Evolutionary conservation across 2,113 vertebrate species (phyloP).

Genomic region (Datnioides undecimradiatus): DNA sequence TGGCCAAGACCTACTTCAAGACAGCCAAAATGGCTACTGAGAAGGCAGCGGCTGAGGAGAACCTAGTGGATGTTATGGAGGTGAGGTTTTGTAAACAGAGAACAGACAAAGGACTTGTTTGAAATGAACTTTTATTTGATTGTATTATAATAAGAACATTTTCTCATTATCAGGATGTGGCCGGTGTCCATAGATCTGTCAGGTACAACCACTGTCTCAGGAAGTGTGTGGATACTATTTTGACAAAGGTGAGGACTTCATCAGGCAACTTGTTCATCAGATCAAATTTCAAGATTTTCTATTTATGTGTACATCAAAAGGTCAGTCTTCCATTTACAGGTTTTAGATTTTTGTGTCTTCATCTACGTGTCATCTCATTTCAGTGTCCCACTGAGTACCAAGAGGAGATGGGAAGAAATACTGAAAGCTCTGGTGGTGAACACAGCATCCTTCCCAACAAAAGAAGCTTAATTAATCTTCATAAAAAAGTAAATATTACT

Average conservation of each 20-base stretch:
- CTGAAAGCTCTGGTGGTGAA: slow-evolving; percentile 82
- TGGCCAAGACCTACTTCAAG: slow-evolving; percentile 94
- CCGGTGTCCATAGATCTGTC: slow-evolving; percentile 87
- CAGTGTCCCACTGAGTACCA: slow-evolving; percentile 92
- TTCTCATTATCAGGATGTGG: slow-evolving; percentile 86
- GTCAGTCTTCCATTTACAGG: background rate
- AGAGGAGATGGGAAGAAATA: slow-evolving; percentile 90
- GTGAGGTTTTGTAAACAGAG: slow-evolving; percentile 65
- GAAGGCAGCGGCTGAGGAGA: slow-evolving; percentile 92
- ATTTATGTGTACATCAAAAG: background rate
- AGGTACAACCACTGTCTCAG: slow-evolving; percentile 89
- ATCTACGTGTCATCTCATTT: slow-evolving; percentile 25
- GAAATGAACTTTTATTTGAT: too few species aligned
- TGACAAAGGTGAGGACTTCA: slow-evolving; percentile 90
- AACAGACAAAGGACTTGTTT: too few species aligned
- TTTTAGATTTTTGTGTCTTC: background rate
- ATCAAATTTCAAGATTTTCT: background rate
- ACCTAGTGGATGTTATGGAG: slow-evolving; percentile 94
- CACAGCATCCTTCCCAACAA: slow-evolving; percentile 86
- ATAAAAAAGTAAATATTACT: slow-evolving; percentile 87
- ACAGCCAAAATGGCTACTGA: slow-evolving; percentile 92
- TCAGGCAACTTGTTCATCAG: background rate
- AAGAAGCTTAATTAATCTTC: slow-evolving; percentile 88
- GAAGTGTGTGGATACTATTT: slow-evolving; percentile 93
- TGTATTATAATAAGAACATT: too few species aligned